Conservation (phyloP, 2,113 vertebrate genomes). For the human region DNA sequence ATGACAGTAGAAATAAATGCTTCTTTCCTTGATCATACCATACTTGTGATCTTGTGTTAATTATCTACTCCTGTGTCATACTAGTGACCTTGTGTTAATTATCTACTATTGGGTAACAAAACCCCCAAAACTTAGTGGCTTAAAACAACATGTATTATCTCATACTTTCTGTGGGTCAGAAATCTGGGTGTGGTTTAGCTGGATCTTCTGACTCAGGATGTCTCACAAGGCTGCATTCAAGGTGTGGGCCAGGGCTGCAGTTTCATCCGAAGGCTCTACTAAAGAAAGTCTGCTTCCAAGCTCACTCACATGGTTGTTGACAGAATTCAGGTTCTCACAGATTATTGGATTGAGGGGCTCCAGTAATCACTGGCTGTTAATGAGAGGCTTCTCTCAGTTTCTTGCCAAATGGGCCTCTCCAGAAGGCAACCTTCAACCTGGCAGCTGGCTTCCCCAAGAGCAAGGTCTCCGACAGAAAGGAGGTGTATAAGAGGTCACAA, state of each 20-base stretch:
- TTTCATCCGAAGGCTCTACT: not conserved
- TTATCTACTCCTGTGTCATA: not conserved
- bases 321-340: not conserved
- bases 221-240: not conserved
- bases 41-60: not conserved
- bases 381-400: not conserved
- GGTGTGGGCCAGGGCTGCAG: not conserved
- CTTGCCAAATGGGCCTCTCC: not conserved
- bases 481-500: not conserved
- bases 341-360: not conserved
- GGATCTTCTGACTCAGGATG: not conserved
- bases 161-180: not conserved
- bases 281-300: not conserved
- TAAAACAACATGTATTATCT: conserved; percentile 30
- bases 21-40: not conserved
- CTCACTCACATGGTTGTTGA: not conserved
- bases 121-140: not conserved
- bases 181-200: not conserved
- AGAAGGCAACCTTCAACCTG: not conserved
- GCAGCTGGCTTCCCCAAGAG: not conserved
- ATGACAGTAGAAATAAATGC: conserved; percentile 26
- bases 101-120: conserved; percentile 7
- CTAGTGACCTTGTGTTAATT: not conserved
- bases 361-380: not conserved
- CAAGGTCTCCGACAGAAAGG: not conserved